Base-by-base conservation (phyloP, 2,888 invertebrate species). In the Galeruca laticollis region DNA sequence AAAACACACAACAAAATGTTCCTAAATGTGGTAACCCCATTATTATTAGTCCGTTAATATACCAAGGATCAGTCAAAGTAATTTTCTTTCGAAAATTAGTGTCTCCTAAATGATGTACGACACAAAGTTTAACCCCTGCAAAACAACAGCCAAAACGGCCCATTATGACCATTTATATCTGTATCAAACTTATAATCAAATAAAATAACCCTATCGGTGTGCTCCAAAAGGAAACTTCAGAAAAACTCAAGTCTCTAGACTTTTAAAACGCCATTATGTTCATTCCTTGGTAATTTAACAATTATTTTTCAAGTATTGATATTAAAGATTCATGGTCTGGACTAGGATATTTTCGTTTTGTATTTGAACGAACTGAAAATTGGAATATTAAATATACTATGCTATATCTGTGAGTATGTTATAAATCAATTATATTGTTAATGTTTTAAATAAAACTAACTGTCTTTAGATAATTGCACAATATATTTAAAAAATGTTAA, bases 181-280 rank as follows among this genome's bases (percentile, higher is more conserved):
- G 73, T 72, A 73, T 71, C 70, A 64, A 56, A 54, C 20, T 64
- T 56, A 31, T 64, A 79, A 79, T 79, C 78, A 78, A 73, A 70
- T 63, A 35, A 62, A 72, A 71, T 79, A 79, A 76, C 66, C 70
- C 70, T 72, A 76, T 69, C 73, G 75, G 72, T 69, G 40, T 3
- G 33, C 57, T 37, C 61, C 68, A 71, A 74, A 65, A 33, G 68
- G 49, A 71, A 71, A 66, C 65, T 71, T 71, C 66, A 64, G 60
- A 75, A 76, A 76, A 75, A 75, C 67, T 65, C 69, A 64, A 74
- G 77, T 77, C 78, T 76, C 77, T 75, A 71, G 76, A 77, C 77
- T 79, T 78, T 80, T 78, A 79, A 80, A 79, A 80, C 77, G 78
- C 76, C 80, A 80, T 80, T 80, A 80, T 75, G 77, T 73, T 71